Base-by-base conservation (phyloP, 2,888 invertebrate species). In the Tetropium fuscum region DNA sequence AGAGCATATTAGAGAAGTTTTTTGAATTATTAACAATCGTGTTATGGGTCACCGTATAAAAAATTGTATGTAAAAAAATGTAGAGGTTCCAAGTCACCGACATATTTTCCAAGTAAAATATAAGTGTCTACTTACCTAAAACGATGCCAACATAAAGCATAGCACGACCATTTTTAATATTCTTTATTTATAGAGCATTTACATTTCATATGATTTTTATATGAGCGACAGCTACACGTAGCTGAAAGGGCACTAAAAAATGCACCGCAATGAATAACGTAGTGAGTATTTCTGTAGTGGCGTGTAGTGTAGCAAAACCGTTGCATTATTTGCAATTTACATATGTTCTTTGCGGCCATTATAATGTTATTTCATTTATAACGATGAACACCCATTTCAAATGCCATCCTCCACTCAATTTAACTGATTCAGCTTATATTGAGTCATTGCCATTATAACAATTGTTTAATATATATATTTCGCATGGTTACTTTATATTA, bases 381-480 rank as follows among this genome's bases (percentile, higher is more conserved):
- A 48, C 56, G 51, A 48, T 47, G 40, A 58, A 56, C 58, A 51
- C 57, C 53, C 54, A 56, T 61, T 63, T 55, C 47, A 69, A 60
- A 61, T 58, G 61, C 55, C 63, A 59, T 60, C 62, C 66, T 69
- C 60, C 62, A 58, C 63, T 61, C 58, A 64, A 66, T 68, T 66
- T 60, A 41, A 54, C 54, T 63, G 43, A 57, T 65, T 61, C 58
- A 58, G n/a, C 63, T 59, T 58, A 58, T 57, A 63, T 69, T 63
- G 66, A 69, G 66, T 66, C 66, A 67, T 63, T 48, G 55, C 56
- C 34, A 62, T 62, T 62, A 64, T 58, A 53, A 53, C 63, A 64
- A 69, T 63, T 60, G 66, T 53, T 61, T 66, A 47, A 60, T 62
- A 62, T 64, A 63, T 58, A 63, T 61, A 68, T 65, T 65, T 68